Conservation (phyloP, 2,113 vertebrate species). For the Irena cyanogastra region DNA sequence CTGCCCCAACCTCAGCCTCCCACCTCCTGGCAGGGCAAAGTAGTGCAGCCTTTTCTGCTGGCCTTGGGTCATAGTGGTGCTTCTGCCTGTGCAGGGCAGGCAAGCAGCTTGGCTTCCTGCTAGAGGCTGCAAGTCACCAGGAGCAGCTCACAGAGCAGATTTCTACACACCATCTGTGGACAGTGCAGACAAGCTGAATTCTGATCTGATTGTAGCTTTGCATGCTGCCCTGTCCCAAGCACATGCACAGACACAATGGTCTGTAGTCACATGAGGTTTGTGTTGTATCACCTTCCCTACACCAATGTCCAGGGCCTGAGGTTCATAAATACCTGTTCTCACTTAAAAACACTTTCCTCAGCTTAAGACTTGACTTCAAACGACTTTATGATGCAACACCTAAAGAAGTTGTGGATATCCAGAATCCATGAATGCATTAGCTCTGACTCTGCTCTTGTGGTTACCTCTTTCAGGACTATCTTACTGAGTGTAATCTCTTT, state of each 20-base stretch:
- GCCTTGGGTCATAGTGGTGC: fast-evolving
- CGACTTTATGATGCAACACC: not conserved
- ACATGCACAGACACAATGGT: fast-evolving
- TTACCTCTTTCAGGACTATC: conserved; percentile 81
- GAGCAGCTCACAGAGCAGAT: not conserved
- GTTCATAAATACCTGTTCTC: not conserved
- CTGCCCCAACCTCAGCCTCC: not conserved
- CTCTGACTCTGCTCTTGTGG: not conserved
- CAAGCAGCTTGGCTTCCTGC: not conserved
- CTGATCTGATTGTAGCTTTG: not conserved
- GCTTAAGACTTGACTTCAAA: not conserved
- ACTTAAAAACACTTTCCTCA: not conserved
- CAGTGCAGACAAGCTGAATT: not conserved
- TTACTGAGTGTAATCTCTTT: conserved; percentile 96
- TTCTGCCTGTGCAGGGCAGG: not conserved
- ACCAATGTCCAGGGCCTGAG: not conserved
- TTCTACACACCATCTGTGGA: not conserved
- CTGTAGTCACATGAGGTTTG: not conserved
- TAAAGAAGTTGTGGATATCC: not conserved
- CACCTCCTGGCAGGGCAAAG: fast-evolving
- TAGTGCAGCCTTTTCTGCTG: no score
- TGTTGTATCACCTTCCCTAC: not conserved
- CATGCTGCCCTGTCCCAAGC: not conserved
- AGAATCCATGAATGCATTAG: fast-evolving
- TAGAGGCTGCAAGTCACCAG: not conserved